phyloP scores from a whole-genome alignment of 92 coral and sea anemone genomes.

The Zoanthus sansibaricus region DNA sequence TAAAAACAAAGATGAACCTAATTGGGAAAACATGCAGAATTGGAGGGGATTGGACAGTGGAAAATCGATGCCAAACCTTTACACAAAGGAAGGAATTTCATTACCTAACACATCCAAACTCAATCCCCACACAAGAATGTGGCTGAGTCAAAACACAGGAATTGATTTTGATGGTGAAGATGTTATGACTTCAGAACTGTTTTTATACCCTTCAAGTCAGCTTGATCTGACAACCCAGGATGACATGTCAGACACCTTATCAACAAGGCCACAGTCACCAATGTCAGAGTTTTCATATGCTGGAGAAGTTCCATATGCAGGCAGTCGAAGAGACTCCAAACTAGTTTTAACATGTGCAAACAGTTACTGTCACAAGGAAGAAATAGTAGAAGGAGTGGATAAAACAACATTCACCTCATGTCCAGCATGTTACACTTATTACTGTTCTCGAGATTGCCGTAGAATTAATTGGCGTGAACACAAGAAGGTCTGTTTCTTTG shows the following conservation, averaged over 20 bases:
- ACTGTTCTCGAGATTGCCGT: conserved; percentile 90
- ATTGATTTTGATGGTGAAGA: conserved; percentile 68
- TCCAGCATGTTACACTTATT: conserved; percentile 95
- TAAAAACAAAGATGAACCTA: conserved; percentile 20
- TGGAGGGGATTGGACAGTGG: conserved; percentile 77
- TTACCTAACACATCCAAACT: conserved; percentile 75
- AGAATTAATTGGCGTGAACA: conserved; percentile 97
- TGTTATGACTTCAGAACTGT: conserved; percentile 75
- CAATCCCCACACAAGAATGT: conserved; percentile 81
- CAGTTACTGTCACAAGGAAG: conserved; percentile 78
- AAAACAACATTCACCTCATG: conserved; percentile 94
- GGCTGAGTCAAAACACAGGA: conserved; percentile 90
- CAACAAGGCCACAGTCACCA: conserved; percentile 86
- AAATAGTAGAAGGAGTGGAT: conserved; percentile 77
- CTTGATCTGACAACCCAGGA: conserved; percentile 75
- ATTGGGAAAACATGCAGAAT: conserved; percentile 39
- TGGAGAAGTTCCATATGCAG: conserved; percentile 79
- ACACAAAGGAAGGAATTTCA: conserved; percentile 34
- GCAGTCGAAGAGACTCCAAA: conserved; percentile 58
- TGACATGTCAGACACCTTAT: conserved; percentile 61
- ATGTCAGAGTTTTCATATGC: conserved; percentile 94
- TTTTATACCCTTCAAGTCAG: conserved; percentile 80
- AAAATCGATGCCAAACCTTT: conserved; percentile 89
- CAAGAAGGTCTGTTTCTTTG: conserved; percentile 94
- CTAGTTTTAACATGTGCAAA: conserved; percentile 82